Base-by-base conservation (phyloP, 2,888 invertebrate genomes). In the Choristoneura rosaceana region DNA sequence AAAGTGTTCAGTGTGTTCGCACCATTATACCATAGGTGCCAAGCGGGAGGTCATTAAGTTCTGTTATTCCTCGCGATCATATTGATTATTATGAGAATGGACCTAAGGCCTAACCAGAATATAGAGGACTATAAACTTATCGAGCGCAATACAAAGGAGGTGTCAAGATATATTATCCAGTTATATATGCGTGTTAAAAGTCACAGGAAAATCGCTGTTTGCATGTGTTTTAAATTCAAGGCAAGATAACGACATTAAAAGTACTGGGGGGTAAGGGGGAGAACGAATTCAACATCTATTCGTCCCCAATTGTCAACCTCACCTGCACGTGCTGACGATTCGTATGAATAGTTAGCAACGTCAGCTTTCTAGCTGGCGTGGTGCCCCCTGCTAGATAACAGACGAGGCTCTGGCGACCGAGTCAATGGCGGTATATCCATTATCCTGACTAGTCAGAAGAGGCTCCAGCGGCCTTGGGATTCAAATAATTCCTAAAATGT, bases 41-140 rank as follows among this genome's bases (percentile, higher is more conserved):
- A 79, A 67, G 52, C 65, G 76, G 76, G 77, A 71, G 82, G 82
- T 87, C 85, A 89, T 91, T 91, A 91, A 81, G 88, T 89, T 87
- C 89, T 83, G 90, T 91, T 91, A 90, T 81, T 84, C 85, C 81
- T 78, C 76, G 79, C 81, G 81, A 87, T 87, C 84, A 78, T 82
- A 87, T 88, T 87, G 87, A 89, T 90, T 88, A 87, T 85, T 85
- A 85, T 87, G 87, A 86, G 90, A 90, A 89, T 85, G 84, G 84
- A 84, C 84, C 78, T 75, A 75, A 77, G 59, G 43, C 61, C 61
- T 78, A 34, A 33, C 73, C 73, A 69, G 55, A n/a, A 14, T 55
- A 66, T 10, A 45, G 12, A 34, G 81, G 81, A 17, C 68, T 15
- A 17, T 4, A 60, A 52, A 45, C 59, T 7, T 43, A 50, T 34